A percentile compares a stretch with the other conserved stretches of the same genome.
These are phyloP conservation scores for Malaclemys terrapin DNA, from an alignment of 2,113 vertebrate genomes.

Conservation along the genomic window DNA sequence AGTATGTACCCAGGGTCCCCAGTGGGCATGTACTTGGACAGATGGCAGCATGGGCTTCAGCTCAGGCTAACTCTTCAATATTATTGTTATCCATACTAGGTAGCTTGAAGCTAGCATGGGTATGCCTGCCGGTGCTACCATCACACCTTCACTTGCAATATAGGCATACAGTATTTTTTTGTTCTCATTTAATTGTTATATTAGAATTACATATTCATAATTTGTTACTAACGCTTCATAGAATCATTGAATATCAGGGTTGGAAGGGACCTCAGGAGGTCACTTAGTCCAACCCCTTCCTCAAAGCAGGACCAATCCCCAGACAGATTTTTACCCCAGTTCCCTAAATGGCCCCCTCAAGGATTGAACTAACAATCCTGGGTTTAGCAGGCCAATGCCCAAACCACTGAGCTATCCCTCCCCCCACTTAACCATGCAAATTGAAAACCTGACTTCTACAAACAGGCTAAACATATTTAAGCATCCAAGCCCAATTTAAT, in stretches of 20 bases:
- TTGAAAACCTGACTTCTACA: neutral
- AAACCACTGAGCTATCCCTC: too few species aligned
- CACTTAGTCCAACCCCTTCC: too few species aligned
- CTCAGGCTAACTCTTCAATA: neutral
- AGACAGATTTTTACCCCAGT: too few species aligned
- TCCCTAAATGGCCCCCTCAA: too few species aligned
- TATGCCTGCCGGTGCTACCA: neutral
- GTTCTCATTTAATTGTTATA: slow-evolving; percentile 25
- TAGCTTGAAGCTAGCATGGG: neutral
- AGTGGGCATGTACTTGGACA: neutral
- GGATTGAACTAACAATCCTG: too few species aligned
- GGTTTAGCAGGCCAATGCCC: too few species aligned
- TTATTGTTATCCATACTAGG: neutral
- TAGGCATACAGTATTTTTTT: neutral
- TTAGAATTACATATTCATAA: slow-evolving; percentile 37
- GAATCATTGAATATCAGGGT: too few species aligned
- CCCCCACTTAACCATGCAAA: slow-evolving; percentile 7
- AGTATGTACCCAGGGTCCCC: neutral
- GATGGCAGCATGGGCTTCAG: neutral
- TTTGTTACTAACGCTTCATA: neutral
- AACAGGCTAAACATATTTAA: slow-evolving; percentile 16
- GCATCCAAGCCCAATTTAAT: neutral
- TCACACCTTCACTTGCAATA: neutral
- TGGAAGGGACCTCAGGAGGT: too few species aligned
- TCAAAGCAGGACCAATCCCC: too few species aligned